phyloP scores from a whole-genome alignment of 2,888 invertebrate genomes.

The Agrochola macilenta region DNA sequence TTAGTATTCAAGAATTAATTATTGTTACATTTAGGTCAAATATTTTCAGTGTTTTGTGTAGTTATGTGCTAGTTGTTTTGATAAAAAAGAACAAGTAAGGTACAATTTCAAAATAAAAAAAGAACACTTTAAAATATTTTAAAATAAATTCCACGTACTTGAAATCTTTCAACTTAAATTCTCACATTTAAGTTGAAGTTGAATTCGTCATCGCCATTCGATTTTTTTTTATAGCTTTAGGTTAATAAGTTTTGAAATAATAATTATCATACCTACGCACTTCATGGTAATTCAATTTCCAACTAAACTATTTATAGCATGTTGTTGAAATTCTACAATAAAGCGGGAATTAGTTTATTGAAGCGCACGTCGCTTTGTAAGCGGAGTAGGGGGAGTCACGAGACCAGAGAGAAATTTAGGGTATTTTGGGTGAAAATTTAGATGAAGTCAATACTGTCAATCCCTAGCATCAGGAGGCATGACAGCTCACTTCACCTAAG shows the following conservation, averaged over 20 bases:
- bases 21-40: neutral
- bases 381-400: no score
- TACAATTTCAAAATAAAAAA: neutral
- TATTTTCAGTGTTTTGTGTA: neutral
- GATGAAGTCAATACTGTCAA: neutral
- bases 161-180: neutral
- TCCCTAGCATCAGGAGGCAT: no score
- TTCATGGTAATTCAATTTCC: conserved; percentile 37
- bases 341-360: conserved; percentile 9
- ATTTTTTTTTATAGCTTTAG: conserved; percentile 4
- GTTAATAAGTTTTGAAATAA: conserved; percentile 23
- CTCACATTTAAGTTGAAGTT: no score
- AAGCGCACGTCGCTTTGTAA: neutral
- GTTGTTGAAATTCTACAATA: conserved; percentile 28
- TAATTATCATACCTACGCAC: conserved; percentile 17
- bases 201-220: neutral
- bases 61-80: neutral
- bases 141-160: neutral
- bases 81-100: neutral
- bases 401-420: neutral
- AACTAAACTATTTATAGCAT: conserved; percentile 25
- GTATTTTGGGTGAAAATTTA: neutral
- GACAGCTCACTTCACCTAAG: no score
- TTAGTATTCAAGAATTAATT: conserved; percentile 27
- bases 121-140: no score